Evolutionary conservation across 2,888 invertebrate genomes (phyloP), one percentile per base, ranked within the genome.

Genomic region (Ectropis crepuscularia): DNA sequence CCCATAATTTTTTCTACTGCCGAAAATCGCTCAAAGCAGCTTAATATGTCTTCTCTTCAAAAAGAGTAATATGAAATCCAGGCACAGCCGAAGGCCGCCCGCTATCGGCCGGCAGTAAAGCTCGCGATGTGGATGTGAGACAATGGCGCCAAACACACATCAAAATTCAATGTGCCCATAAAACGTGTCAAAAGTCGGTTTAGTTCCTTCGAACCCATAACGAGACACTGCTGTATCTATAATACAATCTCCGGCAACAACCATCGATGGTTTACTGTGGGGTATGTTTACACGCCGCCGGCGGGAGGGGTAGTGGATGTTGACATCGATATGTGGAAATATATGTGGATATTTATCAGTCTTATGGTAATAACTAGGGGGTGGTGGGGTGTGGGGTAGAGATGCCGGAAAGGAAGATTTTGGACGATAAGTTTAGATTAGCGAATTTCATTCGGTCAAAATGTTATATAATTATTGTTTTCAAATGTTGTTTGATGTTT

Each of bases 321-420:
- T 67, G 66, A 66, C 73, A 73, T 79, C 72, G 77, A 80, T 74
- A 75, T 75, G 75, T 76, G 68, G 70, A 75, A 72, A 75, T 77
- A 70, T 78, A 77, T 80, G 76, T 57, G 77, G 81, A 83, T 81
- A 82, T 85, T 85, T 83, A 84, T 85, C 83, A 80, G 80, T 76
- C 79, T 85, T 82, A 84, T 85, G 83, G 78, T 80, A 83, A 85
- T 84, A 83, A 80, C 78, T 71, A 70, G 71, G 59, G 69, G 69
- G 69, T 53, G 68, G 65, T 12, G 63, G 69, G 49, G 42, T 6
- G 57, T 47, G 47, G 38, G 46, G 62, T 61, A 57, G 63, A 8
- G 58, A 55, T 58, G 45, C 5, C 5, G 28, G n/a, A 6, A 9
- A 7, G 6, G 5, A 8, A 28, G 0, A 42, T 41, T 6, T 48